Base-by-base conservation (phyloP, 37 sponge, comb jelly and placozoan species). In the Ephydatia muelleri region DNA sequence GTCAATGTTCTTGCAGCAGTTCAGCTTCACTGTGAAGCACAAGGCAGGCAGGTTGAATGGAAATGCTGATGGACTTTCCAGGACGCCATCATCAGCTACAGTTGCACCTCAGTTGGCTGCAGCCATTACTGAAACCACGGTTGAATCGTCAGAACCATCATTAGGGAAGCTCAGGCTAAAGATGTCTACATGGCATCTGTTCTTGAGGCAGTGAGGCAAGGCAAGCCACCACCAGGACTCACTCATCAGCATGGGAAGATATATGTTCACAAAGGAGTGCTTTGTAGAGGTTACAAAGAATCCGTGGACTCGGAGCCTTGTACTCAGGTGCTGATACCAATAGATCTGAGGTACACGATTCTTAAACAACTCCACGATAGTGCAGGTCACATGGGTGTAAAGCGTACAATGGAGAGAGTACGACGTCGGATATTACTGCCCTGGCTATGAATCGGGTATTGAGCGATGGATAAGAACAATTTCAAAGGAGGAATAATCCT, bases 1-100 rank as follows among this genome's bases (percentile, higher is more conserved):
- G 84, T 29, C 38, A 13, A 35, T 84, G 29, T 75, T 78, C 13
- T 33, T 85, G 29, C 86, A 85, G 37, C 86, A 85, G 49, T 78
- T 85, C 49, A 33, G 77, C 25, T 85, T 85, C 32, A 25, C 28
- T 27, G 33, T 85, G 29, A 47, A 70, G 38, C 68, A 67, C 79
- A 77, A 78, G 33, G 33, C 86, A 43, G 86, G 86, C 21, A 30
- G 71, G 38, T 22, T 30, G 33, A 35, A 85, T 43, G 49, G 79
- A 30, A 68, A 85, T 85, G 86, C 86, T 48, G 79, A 78, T 73
- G 75, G 33, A 28, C 75, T 73, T 29, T 73, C 75, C 23, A 28
- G 75, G 75, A 73, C 36, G 31, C 75, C 43, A 43, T 43, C 43
- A 43, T 43, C 75, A 34, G 35, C 35, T 22, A 33, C 35, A 32